phyloP scores from a whole-genome alignment of 2,888 invertebrate species.

The Fragum fragum region DNA sequence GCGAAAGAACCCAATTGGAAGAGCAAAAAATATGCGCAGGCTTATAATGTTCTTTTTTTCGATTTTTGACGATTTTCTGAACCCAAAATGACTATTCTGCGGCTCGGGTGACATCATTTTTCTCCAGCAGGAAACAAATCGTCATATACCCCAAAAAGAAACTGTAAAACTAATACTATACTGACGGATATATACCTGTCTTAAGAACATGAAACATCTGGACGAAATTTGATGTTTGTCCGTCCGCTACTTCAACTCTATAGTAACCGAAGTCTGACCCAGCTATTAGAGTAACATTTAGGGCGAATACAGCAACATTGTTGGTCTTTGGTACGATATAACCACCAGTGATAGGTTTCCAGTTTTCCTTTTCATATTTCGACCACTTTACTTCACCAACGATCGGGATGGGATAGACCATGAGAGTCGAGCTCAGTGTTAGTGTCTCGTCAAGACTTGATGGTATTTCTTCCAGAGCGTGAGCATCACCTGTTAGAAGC shows the following conservation, averaged over 20 bases:
- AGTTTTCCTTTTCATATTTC: background rate
- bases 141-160: too few relatives aligned
- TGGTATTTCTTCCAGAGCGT: background rate
- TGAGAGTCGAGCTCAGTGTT: background rate
- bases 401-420: background rate
- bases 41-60: too few relatives aligned
- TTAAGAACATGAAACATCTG: constrained; percentile 23
- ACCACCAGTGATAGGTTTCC: background rate
- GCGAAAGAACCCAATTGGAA: too few relatives aligned
- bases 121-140: too few relatives aligned
- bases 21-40: too few relatives aligned
- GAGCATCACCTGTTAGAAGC: background rate
- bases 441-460: background rate
- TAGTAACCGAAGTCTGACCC: background rate
- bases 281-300: background rate
- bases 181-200: too few relatives aligned
- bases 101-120: too few relatives aligned
- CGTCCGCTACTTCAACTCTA: background rate
- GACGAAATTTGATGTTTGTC: background rate
- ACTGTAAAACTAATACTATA: too few relatives aligned
- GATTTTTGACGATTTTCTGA: too few relatives aligned
- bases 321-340: background rate
- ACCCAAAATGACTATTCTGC: too few relatives aligned
- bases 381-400: background rate
- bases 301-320: background rate